phyloP scores from a whole-genome alignment of 2,797 vertebrate species.

The Dipus sagitta region DNA sequence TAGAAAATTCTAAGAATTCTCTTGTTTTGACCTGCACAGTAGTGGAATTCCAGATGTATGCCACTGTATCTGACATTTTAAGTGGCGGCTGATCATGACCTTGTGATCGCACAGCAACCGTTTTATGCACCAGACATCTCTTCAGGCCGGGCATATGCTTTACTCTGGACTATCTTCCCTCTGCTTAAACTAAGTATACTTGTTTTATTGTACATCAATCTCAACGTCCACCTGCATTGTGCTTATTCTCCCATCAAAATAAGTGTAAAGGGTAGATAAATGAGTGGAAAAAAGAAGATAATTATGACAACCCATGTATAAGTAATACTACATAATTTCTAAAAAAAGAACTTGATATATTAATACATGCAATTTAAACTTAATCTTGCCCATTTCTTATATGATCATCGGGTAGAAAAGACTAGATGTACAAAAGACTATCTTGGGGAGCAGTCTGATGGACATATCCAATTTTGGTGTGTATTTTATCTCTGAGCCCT shows the following conservation, averaged over 20 bases:
- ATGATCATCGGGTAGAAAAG: background rate
- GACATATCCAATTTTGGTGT: background rate
- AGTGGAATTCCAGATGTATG: too few relatives aligned
- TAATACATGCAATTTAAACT: background rate
- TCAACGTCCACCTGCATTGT: background rate
- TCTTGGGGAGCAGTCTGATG: too few relatives aligned
- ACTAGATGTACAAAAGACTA: background rate
- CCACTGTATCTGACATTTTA: too few relatives aligned
- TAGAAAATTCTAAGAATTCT: too few relatives aligned
- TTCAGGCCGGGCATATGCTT: background rate
- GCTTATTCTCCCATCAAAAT: background rate
- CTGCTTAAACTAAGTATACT: background rate
- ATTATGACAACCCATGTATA: background rate
- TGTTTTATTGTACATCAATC: slow-evolving; percentile 12
- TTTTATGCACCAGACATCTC: too few relatives aligned
- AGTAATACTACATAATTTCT: background rate
- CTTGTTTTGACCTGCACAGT: too few relatives aligned
- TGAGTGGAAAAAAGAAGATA: background rate
- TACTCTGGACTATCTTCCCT: background rate
- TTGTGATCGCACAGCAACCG: too few relatives aligned
- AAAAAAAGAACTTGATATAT: background rate
- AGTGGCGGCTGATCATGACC: too few relatives aligned
- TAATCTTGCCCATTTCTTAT: background rate
- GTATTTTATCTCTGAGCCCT: background rate
- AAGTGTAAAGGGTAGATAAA: background rate